phyloP scores from a whole-genome alignment of 2,888 invertebrate species.

The Halocaridina rubra region DNA sequence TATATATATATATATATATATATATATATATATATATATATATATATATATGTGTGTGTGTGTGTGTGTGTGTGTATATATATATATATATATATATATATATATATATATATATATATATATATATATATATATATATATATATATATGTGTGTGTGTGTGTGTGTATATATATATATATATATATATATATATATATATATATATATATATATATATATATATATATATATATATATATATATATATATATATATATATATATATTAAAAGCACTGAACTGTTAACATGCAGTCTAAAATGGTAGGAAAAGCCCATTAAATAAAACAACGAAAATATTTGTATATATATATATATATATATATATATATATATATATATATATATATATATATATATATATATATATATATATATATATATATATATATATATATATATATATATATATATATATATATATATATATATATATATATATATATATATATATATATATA shows the following conservation, averaged over 20 bases:
- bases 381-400: not conserved
- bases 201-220: slow-evolving; percentile 8
- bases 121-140: slow-evolving; percentile 4
- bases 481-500: not conserved
- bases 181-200: slow-evolving; percentile 1
- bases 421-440: not conserved
- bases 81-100: not conserved
- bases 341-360: not conserved
- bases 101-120: slow-evolving; percentile 5
- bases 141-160: slow-evolving; percentile 8
- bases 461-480: not conserved
- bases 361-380: not conserved
- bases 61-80: not conserved
- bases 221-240: slow-evolving; percentile 8
- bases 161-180: not conserved
- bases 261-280: not conserved
- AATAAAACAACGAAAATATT: not conserved
- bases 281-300: too few relatives aligned
- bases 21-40: not conserved
- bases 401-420: not conserved
- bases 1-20: not conserved
- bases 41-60: not conserved
- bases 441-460: not conserved
- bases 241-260: not conserved
- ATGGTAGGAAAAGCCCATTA: not conserved